Percentiles rank a stretch among this genome's conserved stretches.
Conservation (phyloP, 2,888 invertebrate genomes). For the Pandemis heparana region DNA sequence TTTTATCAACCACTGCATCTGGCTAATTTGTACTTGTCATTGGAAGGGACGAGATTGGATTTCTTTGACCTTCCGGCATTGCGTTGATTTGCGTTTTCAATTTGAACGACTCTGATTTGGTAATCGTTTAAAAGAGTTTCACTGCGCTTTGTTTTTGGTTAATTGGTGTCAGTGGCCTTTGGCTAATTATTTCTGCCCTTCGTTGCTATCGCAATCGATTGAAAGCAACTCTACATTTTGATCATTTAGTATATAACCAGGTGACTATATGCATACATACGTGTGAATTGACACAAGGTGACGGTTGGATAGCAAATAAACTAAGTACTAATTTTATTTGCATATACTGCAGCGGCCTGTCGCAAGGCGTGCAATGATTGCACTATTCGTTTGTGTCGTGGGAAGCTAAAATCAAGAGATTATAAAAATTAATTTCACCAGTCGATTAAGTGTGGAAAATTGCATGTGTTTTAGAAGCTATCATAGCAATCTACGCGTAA, state of each 20-base stretch:
- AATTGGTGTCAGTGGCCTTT: slow-evolving; percentile 52
- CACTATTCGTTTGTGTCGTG: slow-evolving; percentile 5
- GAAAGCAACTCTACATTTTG: slow-evolving; percentile 24
- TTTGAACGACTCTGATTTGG: slow-evolving; percentile 65
- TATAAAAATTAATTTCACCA: slow-evolving; percentile 9
- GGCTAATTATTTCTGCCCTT: slow-evolving; percentile 45
- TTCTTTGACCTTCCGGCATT: slow-evolving; percentile 71
- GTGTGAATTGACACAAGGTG: slow-evolving; percentile 2
- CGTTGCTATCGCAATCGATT: slow-evolving; percentile 28
- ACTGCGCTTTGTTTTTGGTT: slow-evolving; percentile 54
- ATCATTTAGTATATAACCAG: slow-evolving; percentile 17
- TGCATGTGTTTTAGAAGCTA: slow-evolving; percentile 27
- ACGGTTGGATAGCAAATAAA: slow-evolving; percentile 18
- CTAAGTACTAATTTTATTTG: slow-evolving; percentile 16
- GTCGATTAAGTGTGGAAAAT: slow-evolving; percentile 17
- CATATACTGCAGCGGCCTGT: slow-evolving; percentile 19
- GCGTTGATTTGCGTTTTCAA: slow-evolving; percentile 67
- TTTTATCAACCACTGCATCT: slow-evolving; percentile 75
- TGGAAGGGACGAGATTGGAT: slow-evolving; percentile 72
- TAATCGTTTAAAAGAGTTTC: slow-evolving; percentile 57
- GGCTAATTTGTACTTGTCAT: slow-evolving; percentile 72
- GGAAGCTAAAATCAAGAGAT: slow-evolving; percentile 5
- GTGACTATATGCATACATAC: neutral
- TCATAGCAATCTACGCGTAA: slow-evolving; percentile 31
- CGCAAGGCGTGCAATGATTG: slow-evolving; percentile 15